Evolutionary conservation across 2,888 invertebrate species (phyloP).

Genomic region (Drosophila meridionalis): DNA sequence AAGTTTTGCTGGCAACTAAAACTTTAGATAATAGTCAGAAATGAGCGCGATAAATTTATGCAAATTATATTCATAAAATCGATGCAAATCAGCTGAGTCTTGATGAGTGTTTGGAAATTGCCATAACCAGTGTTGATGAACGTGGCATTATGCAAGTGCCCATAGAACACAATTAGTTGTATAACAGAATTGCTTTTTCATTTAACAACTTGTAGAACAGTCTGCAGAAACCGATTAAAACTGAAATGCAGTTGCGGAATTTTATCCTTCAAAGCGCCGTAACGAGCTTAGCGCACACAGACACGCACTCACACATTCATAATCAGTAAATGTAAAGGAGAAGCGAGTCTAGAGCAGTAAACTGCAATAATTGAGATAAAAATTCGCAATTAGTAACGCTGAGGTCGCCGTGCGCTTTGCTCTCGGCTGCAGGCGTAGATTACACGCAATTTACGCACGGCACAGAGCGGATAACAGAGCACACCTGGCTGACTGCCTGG

Average conservation of each 20-base stretch:
- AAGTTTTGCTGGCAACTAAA: constrained; percentile 25
- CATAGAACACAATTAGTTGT: not conserved
- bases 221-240: constrained; percentile 2
- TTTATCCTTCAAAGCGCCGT: constrained; percentile 25
- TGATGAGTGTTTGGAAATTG: not conserved
- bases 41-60: not conserved
- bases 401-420: constrained; percentile 40
- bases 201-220: not conserved
- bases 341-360: constrained; percentile 43
- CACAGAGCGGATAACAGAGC: constrained; percentile 18
- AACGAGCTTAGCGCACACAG: constrained; percentile 11
- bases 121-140: not conserved
- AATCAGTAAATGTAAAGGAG: constrained; percentile 7
- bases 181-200: not conserved
- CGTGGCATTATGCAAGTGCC: not conserved
- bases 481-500: constrained; percentile 27
- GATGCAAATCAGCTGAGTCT: not conserved
- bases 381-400: constrained; percentile 71
- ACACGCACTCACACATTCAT: constrained; percentile 12
- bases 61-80: constrained; percentile 1
- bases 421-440: constrained; percentile 48
- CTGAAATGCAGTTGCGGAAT: constrained; percentile 19
- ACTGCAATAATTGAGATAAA: constrained; percentile 77
- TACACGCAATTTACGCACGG: constrained; percentile 66
- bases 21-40: not conserved